These are phyloP conservation scores for Poicephalus gulielmi DNA, from an alignment of 2,113 vertebrate species.

Conservation along the genomic window DNA sequence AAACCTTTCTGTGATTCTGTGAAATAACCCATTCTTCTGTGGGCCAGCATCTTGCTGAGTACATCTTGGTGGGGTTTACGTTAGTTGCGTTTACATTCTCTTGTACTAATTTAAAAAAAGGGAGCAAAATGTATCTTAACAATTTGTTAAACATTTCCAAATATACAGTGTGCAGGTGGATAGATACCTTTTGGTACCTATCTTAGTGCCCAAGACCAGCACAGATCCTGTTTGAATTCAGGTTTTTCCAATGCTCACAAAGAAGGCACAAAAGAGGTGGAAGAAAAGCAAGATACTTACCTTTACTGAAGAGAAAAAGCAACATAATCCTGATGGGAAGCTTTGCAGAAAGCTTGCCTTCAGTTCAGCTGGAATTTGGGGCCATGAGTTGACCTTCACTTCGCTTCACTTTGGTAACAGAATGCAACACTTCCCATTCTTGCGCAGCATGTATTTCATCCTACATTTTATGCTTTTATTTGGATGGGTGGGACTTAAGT, in stretches of 20 bases:
- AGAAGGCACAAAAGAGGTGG: background rate
- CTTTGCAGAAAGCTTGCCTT: background rate
- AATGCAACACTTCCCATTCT: background rate
- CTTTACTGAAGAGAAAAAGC: background rate
- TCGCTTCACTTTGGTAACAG: too few relatives aligned
- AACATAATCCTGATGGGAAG: background rate
- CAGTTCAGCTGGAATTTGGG: background rate
- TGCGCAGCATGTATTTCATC: background rate
- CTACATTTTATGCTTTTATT: background rate
- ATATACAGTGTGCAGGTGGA: background rate
- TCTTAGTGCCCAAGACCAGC: background rate
- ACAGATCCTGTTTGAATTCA: background rate
- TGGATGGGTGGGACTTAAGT: background rate
- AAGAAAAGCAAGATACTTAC: background rate
- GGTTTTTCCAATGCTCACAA: background rate
- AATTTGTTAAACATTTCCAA: background rate
- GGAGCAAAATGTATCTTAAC: background rate
- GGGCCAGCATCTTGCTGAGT: background rate
- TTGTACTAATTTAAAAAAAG: background rate
- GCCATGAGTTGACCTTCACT: background rate
- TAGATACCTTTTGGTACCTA: background rate
- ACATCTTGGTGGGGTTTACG: background rate
- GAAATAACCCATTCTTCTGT: rapidly evolving
- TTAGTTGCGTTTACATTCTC: background rate
- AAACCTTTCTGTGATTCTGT: too few relatives aligned